Conservation (phyloP, 64 coral and sea anemone genomes). For the Stichodactyla mertensii region DNA sequence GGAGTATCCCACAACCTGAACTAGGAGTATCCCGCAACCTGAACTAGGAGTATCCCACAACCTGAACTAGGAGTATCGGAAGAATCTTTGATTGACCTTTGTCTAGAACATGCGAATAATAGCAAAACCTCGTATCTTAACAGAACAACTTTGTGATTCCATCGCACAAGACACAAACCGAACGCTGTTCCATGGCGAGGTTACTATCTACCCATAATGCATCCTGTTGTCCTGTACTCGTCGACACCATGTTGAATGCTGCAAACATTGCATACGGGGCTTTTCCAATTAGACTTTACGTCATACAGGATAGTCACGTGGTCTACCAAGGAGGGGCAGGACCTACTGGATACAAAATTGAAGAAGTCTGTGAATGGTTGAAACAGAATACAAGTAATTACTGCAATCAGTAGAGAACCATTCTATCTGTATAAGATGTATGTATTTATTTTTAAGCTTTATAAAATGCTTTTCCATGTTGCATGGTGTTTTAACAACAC, state of each 20-base stretch:
- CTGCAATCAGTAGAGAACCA: not conserved
- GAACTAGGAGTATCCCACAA: too few species aligned
- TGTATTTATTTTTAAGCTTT: too few species aligned
- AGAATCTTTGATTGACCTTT: too few species aligned
- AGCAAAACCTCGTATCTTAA: not conserved
- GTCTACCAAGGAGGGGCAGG: slow-evolving; percentile 69
- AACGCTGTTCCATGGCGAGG: slow-evolving; percentile 57
- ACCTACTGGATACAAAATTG: slow-evolving; percentile 60
- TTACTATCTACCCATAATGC: slow-evolving; percentile 40
- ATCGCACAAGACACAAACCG: slow-evolving; percentile 43
- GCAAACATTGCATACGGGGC: slow-evolving; percentile 83
- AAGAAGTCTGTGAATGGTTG: slow-evolving; percentile 53
- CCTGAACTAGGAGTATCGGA: too few species aligned
- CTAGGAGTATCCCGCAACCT: too few species aligned
- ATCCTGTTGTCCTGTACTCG: slow-evolving; percentile 41
- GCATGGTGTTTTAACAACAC: too few species aligned
- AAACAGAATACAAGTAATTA: not conserved
- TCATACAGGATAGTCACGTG: slow-evolving; percentile 31
- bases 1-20: too few species aligned
- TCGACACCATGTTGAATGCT: slow-evolving; percentile 72
- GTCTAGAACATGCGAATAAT: too few species aligned
- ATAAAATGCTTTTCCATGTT: too few species aligned
- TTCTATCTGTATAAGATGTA: not conserved
- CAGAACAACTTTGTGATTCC: slow-evolving; percentile 23
- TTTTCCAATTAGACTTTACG: slow-evolving; percentile 68